Base-by-base conservation (phyloP, 2,797 vertebrate genomes). In the Menidia menidia region DNA sequence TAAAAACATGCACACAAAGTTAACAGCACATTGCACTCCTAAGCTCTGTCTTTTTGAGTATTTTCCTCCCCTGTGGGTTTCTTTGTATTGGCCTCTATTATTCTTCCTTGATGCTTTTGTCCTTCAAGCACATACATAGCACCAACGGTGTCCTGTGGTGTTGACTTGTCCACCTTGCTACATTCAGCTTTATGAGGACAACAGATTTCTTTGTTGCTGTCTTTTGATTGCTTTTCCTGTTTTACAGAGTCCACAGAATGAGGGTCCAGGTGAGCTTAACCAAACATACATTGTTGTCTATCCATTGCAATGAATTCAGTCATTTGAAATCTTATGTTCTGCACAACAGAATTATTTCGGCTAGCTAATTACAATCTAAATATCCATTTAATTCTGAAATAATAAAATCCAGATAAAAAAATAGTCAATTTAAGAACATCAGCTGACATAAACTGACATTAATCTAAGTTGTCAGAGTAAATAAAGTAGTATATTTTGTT, bases 181-280 rank as follows among this genome's bases (percentile, higher is more conserved):
- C 1, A 31, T 45, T 5, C 54, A 60, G 10, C 67, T 48, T 19
- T 54, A 13, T 48, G 9, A 52, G 18, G 53, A 53, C 8, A 30
- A n/a, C 7, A 11, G 0, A n/a, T 2, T 14, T 64, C 53, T 47
- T 60, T 52, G 13, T 67, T 41, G 14, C 25, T 14, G 52, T 69
- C 0, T 64, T 42, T 56, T 62, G 18, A 61, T 33, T 0, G 0
- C 2, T 65, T 14, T 65, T 54, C 39, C 2, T 77, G 6, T 76
- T 84, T 86, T 80, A 50, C 77, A 93, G 92, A 68, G 45, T 57
- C 52, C 59, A 32, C 54, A 71, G 50, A 47, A 56, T 72, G 67
- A 70, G 68, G 87, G 69, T 81, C 74, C 81, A 87, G 92, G 93
- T 94, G 77, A 87, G 86, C 15, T 3, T 57, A 41, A 42, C 19